These are phyloP conservation scores for Paralvinella palmiformis DNA, from an alignment of 1,140 invertebrate genomes.

Conservation along the genomic window DNA sequence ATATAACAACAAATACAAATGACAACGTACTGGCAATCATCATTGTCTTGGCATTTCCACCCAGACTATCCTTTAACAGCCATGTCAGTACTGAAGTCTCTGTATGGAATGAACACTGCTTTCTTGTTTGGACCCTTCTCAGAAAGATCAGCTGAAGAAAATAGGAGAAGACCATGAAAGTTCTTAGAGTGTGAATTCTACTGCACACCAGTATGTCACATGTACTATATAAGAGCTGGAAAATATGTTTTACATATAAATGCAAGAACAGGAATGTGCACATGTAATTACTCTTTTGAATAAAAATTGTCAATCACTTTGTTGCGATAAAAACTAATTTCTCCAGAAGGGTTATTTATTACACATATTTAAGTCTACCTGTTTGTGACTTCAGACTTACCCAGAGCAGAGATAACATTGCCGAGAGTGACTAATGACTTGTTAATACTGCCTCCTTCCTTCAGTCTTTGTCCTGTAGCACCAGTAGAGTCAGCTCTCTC, in stretches of 20 bases:
- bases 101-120: conserved; percentile 71
- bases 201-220: too few relatives aligned
- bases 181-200: too few relatives aligned
- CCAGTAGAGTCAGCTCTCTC: conserved; percentile 58
- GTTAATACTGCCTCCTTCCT: conserved; percentile 88
- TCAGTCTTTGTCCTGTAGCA: conserved; percentile 58
- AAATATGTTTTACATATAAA: too few relatives aligned
- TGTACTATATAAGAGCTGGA: too few relatives aligned
- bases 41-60: conserved; percentile 89
- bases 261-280: too few relatives aligned
- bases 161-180: too few relatives aligned
- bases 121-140: conserved; percentile 26
- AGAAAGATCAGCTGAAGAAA: conserved; percentile 36
- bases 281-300: too few relatives aligned
- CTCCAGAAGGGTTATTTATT: not conserved
- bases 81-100: conserved; percentile 86
- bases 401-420: conserved; percentile 70
- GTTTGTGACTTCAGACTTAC: conserved; percentile 64
- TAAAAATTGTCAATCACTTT: conserved; percentile 6
- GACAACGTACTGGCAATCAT: conserved; percentile 69
- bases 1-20: not conserved
- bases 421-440: conserved; percentile 84
- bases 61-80: conserved; percentile 83
- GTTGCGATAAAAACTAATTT: not conserved
- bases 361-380: not conserved